These are phyloP conservation scores for Gryon sp. DNA, from an alignment of 1,140 invertebrate species.

Conservation along the genomic window DNA sequence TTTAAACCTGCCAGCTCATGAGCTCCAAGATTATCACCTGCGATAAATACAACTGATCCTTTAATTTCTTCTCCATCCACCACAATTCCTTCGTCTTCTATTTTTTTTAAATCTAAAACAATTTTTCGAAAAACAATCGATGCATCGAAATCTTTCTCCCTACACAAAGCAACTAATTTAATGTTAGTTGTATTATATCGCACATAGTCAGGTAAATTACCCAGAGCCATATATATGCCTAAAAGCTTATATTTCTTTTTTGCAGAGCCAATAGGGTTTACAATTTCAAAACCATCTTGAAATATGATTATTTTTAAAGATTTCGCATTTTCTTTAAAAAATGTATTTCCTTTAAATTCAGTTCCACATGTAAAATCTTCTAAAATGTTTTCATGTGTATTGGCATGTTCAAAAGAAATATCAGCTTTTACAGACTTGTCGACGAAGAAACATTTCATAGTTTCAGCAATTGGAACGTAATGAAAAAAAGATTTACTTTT, in stretches of 20 bases:
- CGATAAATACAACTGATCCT: slow-evolving; percentile 59
- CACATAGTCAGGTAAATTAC: slow-evolving; percentile 55
- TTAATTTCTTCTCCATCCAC: slow-evolving; percentile 38
- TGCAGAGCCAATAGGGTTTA: slow-evolving; percentile 68
- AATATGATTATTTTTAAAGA: slow-evolving; percentile 69
- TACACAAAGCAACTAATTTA: slow-evolving; percentile 65
- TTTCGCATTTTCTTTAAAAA: slow-evolving; percentile 64
- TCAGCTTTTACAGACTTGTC: slow-evolving; percentile 53
- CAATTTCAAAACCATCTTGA: slow-evolving; percentile 71
- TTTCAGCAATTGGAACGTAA: slow-evolving; percentile 55
- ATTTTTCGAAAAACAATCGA: slow-evolving; percentile 63
- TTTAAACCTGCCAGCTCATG: slow-evolving; percentile 61
- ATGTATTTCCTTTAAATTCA: slow-evolving; percentile 62
- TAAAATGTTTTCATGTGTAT: slow-evolving; percentile 38
- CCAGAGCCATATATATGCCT: slow-evolving; percentile 70
- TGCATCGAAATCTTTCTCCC: slow-evolving; percentile 66
- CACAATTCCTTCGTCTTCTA: slow-evolving; percentile 64
- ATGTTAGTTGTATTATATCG: slow-evolving; percentile 65
- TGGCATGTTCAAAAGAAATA: slow-evolving; percentile 14
- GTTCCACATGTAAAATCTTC: slow-evolving; percentile 67
- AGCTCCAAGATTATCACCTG: slow-evolving; percentile 65
- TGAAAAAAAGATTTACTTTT: slow-evolving; percentile 59
- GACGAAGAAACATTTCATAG: slow-evolving; percentile 50
- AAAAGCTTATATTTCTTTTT: slow-evolving; percentile 70
- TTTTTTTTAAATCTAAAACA: slow-evolving; percentile 64